Percentiles rank a stretch among this genome's conserved stretches.
These are phyloP conservation scores for Mormyrus iriodes DNA, from an alignment of 2,113 vertebrate species.

Conservation along the genomic window DNA sequence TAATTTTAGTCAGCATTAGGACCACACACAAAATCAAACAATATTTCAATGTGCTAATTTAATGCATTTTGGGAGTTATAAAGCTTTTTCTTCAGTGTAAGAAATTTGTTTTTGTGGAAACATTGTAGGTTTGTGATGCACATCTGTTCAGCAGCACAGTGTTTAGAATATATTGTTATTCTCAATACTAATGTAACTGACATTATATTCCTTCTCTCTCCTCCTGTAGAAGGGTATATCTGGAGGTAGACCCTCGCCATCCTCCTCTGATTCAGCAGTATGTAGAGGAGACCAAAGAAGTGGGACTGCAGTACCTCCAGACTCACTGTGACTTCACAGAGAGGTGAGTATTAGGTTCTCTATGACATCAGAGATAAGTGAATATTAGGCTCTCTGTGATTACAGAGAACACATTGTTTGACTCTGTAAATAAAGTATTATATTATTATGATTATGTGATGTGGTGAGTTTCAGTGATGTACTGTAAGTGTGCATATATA, in stretches of 20 bases:
- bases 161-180: background rate
- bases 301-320: constrained; percentile 55
- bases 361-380: background rate
- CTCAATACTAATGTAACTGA: background rate
- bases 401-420: background rate
- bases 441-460: background rate
- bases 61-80: background rate
- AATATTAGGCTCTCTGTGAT: background rate
- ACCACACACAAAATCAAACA: background rate
- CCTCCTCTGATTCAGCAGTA: constrained; percentile 69
- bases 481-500: background rate
- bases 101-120: background rate
- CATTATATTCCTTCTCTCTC: background rate
- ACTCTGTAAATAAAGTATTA: background rate
- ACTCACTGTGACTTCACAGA: constrained; percentile 45
- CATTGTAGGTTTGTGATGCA: background rate
- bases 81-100: background rate
- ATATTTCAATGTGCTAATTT: background rate
- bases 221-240: constrained; percentile 71
- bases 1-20: background rate
- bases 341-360: background rate
- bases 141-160: background rate
- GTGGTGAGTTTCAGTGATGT: background rate
- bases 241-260: constrained; percentile 88
- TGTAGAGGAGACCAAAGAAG: constrained; percentile 55